These are phyloP conservation scores for Lasioglossum calceatum DNA, from an alignment of 2,888 invertebrate species.

Conservation along the genomic window DNA sequence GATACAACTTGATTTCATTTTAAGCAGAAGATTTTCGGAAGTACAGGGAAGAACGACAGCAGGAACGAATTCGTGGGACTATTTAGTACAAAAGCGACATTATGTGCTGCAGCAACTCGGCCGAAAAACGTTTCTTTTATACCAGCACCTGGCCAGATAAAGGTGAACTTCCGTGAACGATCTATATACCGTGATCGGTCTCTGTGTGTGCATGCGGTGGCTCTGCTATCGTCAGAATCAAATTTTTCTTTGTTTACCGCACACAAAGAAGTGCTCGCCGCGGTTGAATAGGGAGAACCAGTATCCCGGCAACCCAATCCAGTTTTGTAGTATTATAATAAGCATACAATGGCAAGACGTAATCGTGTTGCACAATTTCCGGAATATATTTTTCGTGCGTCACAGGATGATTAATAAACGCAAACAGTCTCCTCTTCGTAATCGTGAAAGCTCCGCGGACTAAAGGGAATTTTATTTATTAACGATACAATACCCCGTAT, in stretches of 20 bases:
- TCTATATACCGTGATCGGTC: conserved; percentile 30
- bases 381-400: conserved; percentile 25
- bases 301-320: conserved; percentile 38
- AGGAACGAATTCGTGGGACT: not conserved
- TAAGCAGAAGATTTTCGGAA: not conserved
- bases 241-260: conserved; percentile 75
- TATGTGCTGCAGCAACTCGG: not conserved
- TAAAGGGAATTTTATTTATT: conserved; percentile 17
- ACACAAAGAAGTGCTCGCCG: conserved; percentile 67
- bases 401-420: not conserved
- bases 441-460: conserved; percentile 2
- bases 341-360: conserved; percentile 54
- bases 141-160: conserved; percentile 24
- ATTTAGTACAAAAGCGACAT: not conserved
- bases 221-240: conserved; percentile 68
- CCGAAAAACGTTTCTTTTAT: conserved; percentile 36
- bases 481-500: conserved; percentile 5
- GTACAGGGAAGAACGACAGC: not conserved
- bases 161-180: conserved; percentile 37
- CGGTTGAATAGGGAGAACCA: conserved; percentile 46
- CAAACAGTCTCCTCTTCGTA: not conserved
- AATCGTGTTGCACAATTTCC: conserved; percentile 51
- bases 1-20: not conserved
- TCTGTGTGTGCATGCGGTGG: conserved; percentile 42
- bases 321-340: conserved; percentile 44